phyloP scores from a whole-genome alignment of 2,888 invertebrate species.

The Vanessa cardui region DNA sequence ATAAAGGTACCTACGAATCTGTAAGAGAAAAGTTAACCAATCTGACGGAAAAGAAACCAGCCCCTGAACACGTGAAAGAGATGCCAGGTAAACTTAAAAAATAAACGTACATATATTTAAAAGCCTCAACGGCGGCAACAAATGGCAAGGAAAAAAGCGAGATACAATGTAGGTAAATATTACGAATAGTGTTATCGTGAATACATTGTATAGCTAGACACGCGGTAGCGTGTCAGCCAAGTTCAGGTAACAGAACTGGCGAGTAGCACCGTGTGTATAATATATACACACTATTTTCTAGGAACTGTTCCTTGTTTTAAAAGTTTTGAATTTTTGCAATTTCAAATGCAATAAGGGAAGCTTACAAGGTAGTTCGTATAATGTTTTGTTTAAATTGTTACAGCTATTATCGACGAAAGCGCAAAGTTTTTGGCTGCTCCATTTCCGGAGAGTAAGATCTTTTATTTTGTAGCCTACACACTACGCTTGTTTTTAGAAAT shows the following conservation, averaged over 20 bases:
- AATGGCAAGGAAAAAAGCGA: too few species aligned
- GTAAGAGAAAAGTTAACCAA: slow-evolving; percentile 55
- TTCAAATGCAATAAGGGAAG: not conserved
- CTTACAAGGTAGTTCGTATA: not conserved
- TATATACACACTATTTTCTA: too few species aligned
- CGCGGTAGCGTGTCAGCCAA: too few species aligned
- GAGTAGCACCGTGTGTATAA: too few species aligned
- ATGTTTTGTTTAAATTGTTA: slow-evolving; percentile 12
- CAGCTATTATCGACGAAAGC: slow-evolving; percentile 61
- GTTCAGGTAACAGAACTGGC: too few species aligned
- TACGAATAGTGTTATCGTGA: too few species aligned
- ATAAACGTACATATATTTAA: not conserved
- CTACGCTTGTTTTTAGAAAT: too few species aligned
- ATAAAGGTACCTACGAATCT: slow-evolving; percentile 52
- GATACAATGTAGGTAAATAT: too few species aligned
- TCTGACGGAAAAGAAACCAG: slow-evolving; percentile 50
- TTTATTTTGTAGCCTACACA: not conserved
- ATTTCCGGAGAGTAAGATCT: slow-evolving; percentile 59
- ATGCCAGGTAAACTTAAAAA: slow-evolving; percentile 52
- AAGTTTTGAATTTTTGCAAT: too few species aligned
- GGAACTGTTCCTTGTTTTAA: too few species aligned
- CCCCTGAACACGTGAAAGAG: slow-evolving; percentile 46
- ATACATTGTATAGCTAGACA: too few species aligned
- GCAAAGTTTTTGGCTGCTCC: slow-evolving; percentile 62
- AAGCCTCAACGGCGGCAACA: too few species aligned